A percentile compares a stretch with the other conserved stretches of the same genome.
These are phyloP conservation scores for Caradrina clavipalpis DNA, from an alignment of 2,888 invertebrate genomes.

Conservation along the genomic window DNA sequence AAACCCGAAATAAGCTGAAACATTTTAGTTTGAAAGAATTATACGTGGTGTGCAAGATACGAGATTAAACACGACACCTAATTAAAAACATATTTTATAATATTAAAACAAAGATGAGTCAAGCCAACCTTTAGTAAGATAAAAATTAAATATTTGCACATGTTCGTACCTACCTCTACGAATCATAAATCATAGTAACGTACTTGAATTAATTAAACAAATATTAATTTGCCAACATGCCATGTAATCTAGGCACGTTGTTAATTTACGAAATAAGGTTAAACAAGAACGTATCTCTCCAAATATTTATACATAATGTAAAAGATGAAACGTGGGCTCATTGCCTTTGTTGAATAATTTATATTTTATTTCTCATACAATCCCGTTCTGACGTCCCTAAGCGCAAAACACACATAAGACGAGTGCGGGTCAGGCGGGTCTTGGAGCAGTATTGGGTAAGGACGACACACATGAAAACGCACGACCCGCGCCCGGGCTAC, in stretches of 20 bases:
- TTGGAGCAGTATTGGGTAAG: not conserved
- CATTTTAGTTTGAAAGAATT: conserved; percentile 1
- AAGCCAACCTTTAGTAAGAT: conserved; percentile 26
- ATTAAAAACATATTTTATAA: conserved; percentile 25
- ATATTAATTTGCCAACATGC: conserved; percentile 61
- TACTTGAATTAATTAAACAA: conserved; percentile 57
- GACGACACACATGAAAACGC: not conserved
- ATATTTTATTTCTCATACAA: conserved; percentile 82
- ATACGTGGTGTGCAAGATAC: not conserved
- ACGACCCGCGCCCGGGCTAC: not conserved
- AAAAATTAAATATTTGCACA: conserved; percentile 56
- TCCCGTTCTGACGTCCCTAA: conserved; percentile 66
- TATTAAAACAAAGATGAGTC: conserved; percentile 29
- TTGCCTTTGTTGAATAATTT: conserved; percentile 86
- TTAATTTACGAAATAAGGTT: conserved; percentile 80
- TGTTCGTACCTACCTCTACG: conserved; percentile 12
- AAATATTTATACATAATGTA: conserved; percentile 82
- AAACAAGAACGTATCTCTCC: conserved; percentile 74
- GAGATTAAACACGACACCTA: conserved; percentile 9
- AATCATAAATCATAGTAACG: conserved; percentile 46
- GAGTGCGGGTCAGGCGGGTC: not conserved
- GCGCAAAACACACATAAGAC: not conserved
- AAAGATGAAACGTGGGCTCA: conserved; percentile 83
- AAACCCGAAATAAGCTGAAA: not conserved
- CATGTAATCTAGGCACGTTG: conserved; percentile 71